Conservation (phyloP, 2,888 invertebrate species). For the Matsumyia berberina region DNA sequence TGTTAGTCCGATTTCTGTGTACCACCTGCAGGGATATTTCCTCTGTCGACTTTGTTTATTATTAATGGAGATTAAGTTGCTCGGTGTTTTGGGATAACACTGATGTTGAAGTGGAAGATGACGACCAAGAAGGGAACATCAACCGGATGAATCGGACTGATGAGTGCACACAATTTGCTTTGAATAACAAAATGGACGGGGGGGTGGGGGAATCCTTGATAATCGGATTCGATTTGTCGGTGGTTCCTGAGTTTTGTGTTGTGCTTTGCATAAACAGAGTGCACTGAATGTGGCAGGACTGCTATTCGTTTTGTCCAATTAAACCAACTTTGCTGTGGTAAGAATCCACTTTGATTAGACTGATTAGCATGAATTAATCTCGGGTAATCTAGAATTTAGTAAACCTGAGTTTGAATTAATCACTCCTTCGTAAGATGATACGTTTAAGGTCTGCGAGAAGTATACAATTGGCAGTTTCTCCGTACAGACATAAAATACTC, state of each 20-base stretch:
- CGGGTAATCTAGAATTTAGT: too few species aligned
- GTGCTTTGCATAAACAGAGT: neutral
- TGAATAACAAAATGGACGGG: neutral
- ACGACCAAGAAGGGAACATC: neutral
- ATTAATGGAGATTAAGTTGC: slow-evolving; percentile 13
- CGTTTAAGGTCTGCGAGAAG: too few species aligned
- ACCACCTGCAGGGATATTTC: neutral
- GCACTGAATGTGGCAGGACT: neutral
- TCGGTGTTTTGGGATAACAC: neutral
- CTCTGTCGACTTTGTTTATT: slow-evolving; percentile 7
- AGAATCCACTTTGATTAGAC: too few species aligned
- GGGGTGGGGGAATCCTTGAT: neutral
- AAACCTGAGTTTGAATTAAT: too few species aligned
- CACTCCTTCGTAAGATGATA: too few species aligned
- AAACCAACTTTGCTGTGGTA: too few species aligned
- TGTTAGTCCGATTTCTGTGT: slow-evolving; percentile 4
- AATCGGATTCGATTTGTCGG: slow-evolving; percentile 1
- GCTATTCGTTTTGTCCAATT: too few species aligned
- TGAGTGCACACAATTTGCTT: slow-evolving; percentile 20
- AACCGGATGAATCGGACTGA: neutral
- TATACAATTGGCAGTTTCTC: too few species aligned
- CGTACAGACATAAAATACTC: too few species aligned
- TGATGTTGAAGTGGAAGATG: neutral
- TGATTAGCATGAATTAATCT: too few species aligned
- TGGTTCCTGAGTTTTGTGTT: neutral